Evolutionary conservation across 2,113 vertebrate genomes (phyloP), one percentile per base, ranked within the genome.

Genomic region (Butorides virescens): DNA sequence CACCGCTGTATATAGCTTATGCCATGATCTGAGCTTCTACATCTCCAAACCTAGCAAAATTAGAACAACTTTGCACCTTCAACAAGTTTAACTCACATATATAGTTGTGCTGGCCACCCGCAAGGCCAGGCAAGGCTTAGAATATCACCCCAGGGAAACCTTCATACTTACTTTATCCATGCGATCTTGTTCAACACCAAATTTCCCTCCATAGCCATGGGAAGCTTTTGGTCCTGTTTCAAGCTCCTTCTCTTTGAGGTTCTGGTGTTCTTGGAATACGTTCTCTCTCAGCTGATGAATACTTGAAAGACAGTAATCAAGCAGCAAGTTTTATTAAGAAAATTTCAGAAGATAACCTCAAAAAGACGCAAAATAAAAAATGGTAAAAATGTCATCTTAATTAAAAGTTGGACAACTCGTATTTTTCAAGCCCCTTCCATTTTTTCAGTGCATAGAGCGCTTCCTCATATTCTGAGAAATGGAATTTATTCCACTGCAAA

Each of bases 191-290:
- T 99, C 99, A 42, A 99, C 98, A 0, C 99, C 99, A 20, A 99
- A 99, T 55, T 98, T 99, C 2, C 99, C 99, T 30, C 99, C 99
- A 0, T 99, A 99, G 44, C 99, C 99, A 10, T 99, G 99, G 1
- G 99, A 99, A 34, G 99, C 99, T 73, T 98, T 99, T 15, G 99
- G 99, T 95, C 99, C 99, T 1, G 86, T 97, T 10, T 99, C 98
- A 75, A 98, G 92, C 93, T 99, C 99, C 88, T 98, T 98, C 97
- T 99, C 98, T 98, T 99, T 99, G 94, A 99, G 97, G 67, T 84
- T 98, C 85, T 98, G 98, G 93, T 99, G 99, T 49, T 99, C 99
- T 20, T 98, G 98, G 4, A 98, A 99, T 21, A 99, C 99, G 0
- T 99, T 99, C 88, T 99, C 98, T 52, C 99, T 98, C 95, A 99